These are phyloP conservation scores for Stenoptilia bipunctidactyla DNA, from an alignment of 2,888 invertebrate genomes.

Conservation along the genomic window DNA sequence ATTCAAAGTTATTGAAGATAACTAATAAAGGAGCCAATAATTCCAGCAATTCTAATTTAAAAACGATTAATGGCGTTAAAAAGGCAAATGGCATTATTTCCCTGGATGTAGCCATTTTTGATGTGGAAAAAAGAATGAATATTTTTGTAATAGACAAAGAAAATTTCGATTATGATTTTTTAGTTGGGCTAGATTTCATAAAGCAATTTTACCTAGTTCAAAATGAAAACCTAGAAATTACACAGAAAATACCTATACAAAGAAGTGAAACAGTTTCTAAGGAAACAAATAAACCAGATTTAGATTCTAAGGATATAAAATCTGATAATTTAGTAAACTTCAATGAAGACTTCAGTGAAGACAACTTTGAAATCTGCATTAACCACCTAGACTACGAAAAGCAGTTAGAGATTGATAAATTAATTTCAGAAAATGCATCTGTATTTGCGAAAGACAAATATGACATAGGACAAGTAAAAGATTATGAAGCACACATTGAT, in stretches of 20 bases:
- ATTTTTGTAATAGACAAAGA: slow-evolving; percentile 14
- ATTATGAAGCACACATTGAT: slow-evolving; percentile 20
- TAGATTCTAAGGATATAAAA: neutral
- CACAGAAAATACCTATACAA: slow-evolving; percentile 6
- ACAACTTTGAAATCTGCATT: neutral
- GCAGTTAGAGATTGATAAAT: slow-evolving; percentile 6
- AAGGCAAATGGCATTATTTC: slow-evolving; percentile 12
- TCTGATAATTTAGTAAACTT: slow-evolving; percentile 1
- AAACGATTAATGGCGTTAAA: slow-evolving; percentile 15
- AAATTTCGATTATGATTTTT: slow-evolving; percentile 15
- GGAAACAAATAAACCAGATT: neutral
- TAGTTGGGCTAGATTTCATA: slow-evolving; percentile 13
- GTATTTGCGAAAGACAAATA: slow-evolving; percentile 18
- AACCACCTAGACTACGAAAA: neutral
- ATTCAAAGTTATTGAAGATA: slow-evolving; percentile 17
- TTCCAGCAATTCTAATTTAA: slow-evolving; percentile 9
- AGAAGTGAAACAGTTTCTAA: neutral
- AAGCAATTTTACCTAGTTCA: slow-evolving; percentile 13
- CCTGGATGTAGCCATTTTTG: slow-evolving; percentile 14
- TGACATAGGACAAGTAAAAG: slow-evolving; percentile 17
- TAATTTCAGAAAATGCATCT: slow-evolving; percentile 12
- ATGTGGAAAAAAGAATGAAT: slow-evolving; percentile 14
- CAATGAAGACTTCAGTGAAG: neutral
- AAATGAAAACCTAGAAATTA: slow-evolving; percentile 12
- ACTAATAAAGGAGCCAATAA: slow-evolving; percentile 2